Base-by-base conservation (phyloP, 2,797 vertebrate species). In the Brachymystax lenok region DNA sequence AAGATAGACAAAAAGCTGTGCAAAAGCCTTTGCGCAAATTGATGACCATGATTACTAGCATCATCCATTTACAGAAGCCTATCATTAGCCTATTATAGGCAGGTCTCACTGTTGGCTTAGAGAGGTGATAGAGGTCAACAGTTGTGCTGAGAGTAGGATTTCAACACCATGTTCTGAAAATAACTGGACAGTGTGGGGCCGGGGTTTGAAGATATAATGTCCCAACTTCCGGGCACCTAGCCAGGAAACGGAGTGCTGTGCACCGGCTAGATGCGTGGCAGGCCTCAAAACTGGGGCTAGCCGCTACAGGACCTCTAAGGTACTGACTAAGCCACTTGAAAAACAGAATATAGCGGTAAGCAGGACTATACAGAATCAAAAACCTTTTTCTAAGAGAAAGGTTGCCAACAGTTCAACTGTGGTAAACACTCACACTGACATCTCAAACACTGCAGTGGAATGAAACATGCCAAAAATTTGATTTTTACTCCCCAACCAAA, bases 161-260 rank as follows among this genome's bases (percentile, higher is more conserved):
- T 88, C 83, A 63, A 70, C 3, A 3, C 54, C 74, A 82, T 88
- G 52, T 56, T 56, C 59, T 27, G 59, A 77, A 81, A 68, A 89
- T 90, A 78, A 75, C 82, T 13, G 24, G 54, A 17, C 5, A 51
- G 6, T 66, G 21, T 8, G 19, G 1, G 24, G 56, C 19, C 3
- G 2, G 56, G 56, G 59, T 72, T 5, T 24, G 72, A 35, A 12
- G n/a, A n/a, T 56, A 67, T 56, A 33, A 74, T n/a, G 13, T 69
- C 33, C 40, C 72, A 74, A 40, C n/a, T 24, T 14, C 72, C 24
- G 33, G 28, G 33, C 46, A 77, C 67, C 27, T 35, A 33, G 24
- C 40, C 50, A 66, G 19, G 50, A 66, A 71, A 69, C 27, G 67
- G 40, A 46, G 69, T 10, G 50, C 6, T 5, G 21, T 78, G 63